phyloP scores from a whole-genome alignment of 2,113 vertebrate species.

The Amia ocellicauda region DNA sequence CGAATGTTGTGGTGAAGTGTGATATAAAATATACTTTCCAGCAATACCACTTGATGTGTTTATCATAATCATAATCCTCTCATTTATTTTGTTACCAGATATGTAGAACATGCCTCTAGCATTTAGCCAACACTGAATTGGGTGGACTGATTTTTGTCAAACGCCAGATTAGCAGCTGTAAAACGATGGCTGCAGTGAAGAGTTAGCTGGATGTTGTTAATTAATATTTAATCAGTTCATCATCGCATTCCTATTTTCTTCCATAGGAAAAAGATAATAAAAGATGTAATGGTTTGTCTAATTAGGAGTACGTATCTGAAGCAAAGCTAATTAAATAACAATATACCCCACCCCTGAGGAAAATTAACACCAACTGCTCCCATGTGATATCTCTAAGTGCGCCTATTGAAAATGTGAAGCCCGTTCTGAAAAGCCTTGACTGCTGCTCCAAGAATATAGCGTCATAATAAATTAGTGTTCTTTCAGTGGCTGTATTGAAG shows the following conservation, averaged over 20 bases:
- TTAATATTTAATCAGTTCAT: conserved; percentile 1
- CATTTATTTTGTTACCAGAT: background rate
- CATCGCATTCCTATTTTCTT: conserved; percentile 6
- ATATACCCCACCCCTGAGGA: conserved; percentile 8
- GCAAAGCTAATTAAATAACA: conserved; percentile 16
- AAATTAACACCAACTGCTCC: conserved; percentile 7
- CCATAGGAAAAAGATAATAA: conserved; percentile 7
- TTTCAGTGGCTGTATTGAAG: background rate
- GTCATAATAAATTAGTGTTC: background rate
- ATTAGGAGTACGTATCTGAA: conserved; percentile 9
- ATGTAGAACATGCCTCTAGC: background rate
- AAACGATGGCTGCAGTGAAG: background rate
- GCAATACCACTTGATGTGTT: too few relatives aligned
- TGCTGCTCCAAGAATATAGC: background rate
- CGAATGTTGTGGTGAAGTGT: too few relatives aligned
- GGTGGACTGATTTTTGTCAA: background rate
- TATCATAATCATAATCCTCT: too few relatives aligned
- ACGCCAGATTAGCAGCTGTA: background rate
- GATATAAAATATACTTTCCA: too few relatives aligned
- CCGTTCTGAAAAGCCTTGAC: background rate
- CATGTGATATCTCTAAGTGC: conserved; percentile 6
- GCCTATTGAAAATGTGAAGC: background rate
- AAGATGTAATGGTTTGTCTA: conserved; percentile 9
- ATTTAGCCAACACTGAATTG: background rate
- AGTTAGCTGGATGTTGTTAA: conserved; percentile 5